These are phyloP conservation scores for Agrotis exclamationis DNA, from an alignment of 2,888 invertebrate species.

Conservation along the genomic window DNA sequence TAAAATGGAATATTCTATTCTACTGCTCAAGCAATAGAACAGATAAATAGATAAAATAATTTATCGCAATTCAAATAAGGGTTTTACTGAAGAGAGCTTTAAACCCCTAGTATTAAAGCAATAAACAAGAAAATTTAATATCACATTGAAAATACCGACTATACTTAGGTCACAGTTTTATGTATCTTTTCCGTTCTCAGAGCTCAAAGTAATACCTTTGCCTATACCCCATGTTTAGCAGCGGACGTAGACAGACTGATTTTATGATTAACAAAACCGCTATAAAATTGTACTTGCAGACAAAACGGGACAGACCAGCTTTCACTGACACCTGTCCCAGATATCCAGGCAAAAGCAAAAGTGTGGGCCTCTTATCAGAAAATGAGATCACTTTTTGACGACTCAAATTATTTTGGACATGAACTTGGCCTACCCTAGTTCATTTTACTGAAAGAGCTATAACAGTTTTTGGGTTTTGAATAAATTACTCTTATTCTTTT, in stretches of 20 bases:
- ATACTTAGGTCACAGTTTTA: too few relatives aligned
- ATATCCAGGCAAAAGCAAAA: conserved; percentile 50
- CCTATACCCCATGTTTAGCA: conserved; percentile 28
- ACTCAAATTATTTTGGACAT: conserved; percentile 33
- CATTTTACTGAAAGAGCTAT: conserved; percentile 1
- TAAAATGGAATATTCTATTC: too few relatives aligned
- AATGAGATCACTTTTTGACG: conserved; percentile 49
- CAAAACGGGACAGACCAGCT: conserved; percentile 50
- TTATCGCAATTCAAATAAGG: too few relatives aligned
- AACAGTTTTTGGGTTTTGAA: conserved; percentile 1
- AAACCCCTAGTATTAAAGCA: neutral
- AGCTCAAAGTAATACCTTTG: conserved; percentile 10
- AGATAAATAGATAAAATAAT: too few relatives aligned
- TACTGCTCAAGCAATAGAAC: too few relatives aligned
- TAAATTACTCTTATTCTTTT: neutral
- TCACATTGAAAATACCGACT: neutral
- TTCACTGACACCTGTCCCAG: conserved; percentile 50
- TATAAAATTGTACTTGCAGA: conserved; percentile 43
- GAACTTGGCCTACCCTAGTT: neutral
- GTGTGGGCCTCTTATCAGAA: conserved; percentile 55
- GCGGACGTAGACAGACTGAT: conserved; percentile 35
- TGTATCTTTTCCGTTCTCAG: conserved; percentile 19
- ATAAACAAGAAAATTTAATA: neutral
- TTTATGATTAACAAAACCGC: conserved; percentile 51
- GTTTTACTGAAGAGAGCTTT: neutral